Conservation (phyloP, 2,797 vertebrate genomes). For the Myripristis murdjan region DNA sequence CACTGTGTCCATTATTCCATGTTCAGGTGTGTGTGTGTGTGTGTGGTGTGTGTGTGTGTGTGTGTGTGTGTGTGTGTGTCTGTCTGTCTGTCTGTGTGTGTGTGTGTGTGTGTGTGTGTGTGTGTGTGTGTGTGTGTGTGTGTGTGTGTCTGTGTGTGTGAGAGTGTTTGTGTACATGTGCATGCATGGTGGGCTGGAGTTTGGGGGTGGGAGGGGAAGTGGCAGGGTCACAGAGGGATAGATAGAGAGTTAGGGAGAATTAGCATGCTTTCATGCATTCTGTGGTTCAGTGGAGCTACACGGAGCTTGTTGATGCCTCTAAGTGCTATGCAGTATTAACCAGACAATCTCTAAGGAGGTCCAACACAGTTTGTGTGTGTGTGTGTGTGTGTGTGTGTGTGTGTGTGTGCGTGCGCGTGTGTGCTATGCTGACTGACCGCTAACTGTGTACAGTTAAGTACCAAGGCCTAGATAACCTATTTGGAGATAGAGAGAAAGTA, state of each 20-base stretch:
- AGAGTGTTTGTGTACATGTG: too few relatives aligned
- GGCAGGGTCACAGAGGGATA: constrained; percentile 58
- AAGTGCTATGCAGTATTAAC: constrained; percentile 88
- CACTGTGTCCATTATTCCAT: constrained; percentile 45
- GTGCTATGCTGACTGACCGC: constrained; percentile 64
- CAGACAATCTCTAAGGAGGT: constrained; percentile 74
- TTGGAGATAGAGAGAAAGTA: constrained; percentile 20
- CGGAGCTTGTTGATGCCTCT: constrained; percentile 77
- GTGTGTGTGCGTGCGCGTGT: constrained; percentile 28
- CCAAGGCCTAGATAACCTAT: constrained; percentile 63
- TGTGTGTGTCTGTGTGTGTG: too few relatives aligned
- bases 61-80: too few relatives aligned
- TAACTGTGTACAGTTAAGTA: constrained; percentile 70
- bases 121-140: too few relatives aligned
- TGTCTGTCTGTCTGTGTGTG: too few relatives aligned
- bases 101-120: too few relatives aligned
- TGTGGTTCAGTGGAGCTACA: constrained; percentile 73
- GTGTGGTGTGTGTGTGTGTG: too few relatives aligned
- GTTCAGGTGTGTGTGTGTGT: too few relatives aligned
- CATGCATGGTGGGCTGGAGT: constrained; percentile 24
- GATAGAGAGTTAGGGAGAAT: constrained; percentile 64
- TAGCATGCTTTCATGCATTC: constrained; percentile 76
- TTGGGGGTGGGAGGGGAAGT: constrained; percentile 30
- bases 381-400: constrained; percentile 25
- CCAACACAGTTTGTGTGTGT: constrained; percentile 36